Base-by-base conservation (phyloP, 2,888 invertebrate genomes). In the Nysson spinosus region DNA sequence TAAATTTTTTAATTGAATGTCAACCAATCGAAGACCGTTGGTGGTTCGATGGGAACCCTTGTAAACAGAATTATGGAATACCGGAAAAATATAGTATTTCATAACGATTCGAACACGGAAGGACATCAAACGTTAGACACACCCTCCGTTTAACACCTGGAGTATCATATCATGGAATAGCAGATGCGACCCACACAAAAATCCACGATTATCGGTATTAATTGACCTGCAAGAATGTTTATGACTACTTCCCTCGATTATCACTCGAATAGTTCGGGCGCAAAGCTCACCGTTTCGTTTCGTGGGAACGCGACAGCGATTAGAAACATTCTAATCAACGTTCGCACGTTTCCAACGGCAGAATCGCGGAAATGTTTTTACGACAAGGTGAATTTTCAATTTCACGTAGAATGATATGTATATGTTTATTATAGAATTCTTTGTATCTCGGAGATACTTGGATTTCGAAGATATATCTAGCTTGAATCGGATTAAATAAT, bases 81-180 rank as follows among this genome's bases (percentile, higher is more conserved):
- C 75, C 75, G 71, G 71, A 77, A 75, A 35, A 34, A 22, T 43
- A 65, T 67, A 56, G 58, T 65, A 65, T 61, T 70, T 70, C 71
- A 72, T 34, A 44, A 40, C 20, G 40, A 74, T 64, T 64, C 46
- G 47, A 40, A 19, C 14, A 50, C n/a, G 39, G 42, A 65, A 55
- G 35, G 47, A 32, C 42, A 69, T 64, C 52, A 57, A 76, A 72
- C 39, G 49, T 26, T 49, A 54, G 62, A 49, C 69, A 66, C 74
- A 72, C 72, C 79, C 78, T 46, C 54, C 69, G 49, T 74, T 81
- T 74, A 75, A 32, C 78, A 77, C 72, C 73, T 74, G 80, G 75
- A 58, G n/a, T 68, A 66, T 72, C 71, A 24, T 68, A 68, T 56
- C 60, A 30, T 22, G 42, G 6, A n/a, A 22, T 24, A 35, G 20